Evolutionary conservation across 2,113 vertebrate species (phyloP).

Genomic region (Trichechus manatus): DNA sequence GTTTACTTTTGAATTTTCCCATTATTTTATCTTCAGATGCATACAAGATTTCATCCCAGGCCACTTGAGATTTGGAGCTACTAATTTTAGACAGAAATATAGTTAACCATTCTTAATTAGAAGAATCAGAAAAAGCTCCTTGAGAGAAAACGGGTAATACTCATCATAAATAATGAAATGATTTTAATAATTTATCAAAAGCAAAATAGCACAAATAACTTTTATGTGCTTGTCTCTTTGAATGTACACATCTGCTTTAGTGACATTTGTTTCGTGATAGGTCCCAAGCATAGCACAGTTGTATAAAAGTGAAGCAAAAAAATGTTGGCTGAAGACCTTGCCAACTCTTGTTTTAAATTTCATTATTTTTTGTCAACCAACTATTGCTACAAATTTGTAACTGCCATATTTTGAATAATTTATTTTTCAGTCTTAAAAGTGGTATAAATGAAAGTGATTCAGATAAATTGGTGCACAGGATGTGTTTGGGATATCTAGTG

Average conservation of each 20-base stretch:
- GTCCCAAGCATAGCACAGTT: conserved; percentile 1
- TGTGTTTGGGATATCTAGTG: conserved; percentile 7
- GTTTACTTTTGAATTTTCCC: conserved; percentile 7
- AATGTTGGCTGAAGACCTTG: neutral
- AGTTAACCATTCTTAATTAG: conserved; percentile 52
- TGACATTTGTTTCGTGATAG: conserved; percentile 44
- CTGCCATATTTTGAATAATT: neutral
- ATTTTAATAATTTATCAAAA: conserved; percentile 66
- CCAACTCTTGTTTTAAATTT: conserved; percentile 45
- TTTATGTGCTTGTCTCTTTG: conserved; percentile 58
- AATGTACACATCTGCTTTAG: neutral
- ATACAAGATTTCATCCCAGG: neutral
- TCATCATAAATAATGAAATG: conserved; percentile 49
- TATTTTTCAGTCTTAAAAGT: conserved; percentile 12
- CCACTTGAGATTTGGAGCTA: neutral
- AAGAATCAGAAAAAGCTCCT: conserved; percentile 50
- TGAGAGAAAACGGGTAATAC: conserved; percentile 21
- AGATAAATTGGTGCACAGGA: neutral
- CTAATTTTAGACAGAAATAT: conserved; percentile 26
- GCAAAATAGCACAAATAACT: conserved; percentile 57
- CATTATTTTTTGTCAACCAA: conserved; percentile 38
- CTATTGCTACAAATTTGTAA: conserved; percentile 7
- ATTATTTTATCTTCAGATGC: conserved; percentile 4
- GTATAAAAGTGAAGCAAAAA: conserved; percentile 57
- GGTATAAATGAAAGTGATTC: neutral